Evolutionary conservation across 1,140 invertebrate genomes (phyloP).

Genomic region (Drosophila athabasca): DNA sequence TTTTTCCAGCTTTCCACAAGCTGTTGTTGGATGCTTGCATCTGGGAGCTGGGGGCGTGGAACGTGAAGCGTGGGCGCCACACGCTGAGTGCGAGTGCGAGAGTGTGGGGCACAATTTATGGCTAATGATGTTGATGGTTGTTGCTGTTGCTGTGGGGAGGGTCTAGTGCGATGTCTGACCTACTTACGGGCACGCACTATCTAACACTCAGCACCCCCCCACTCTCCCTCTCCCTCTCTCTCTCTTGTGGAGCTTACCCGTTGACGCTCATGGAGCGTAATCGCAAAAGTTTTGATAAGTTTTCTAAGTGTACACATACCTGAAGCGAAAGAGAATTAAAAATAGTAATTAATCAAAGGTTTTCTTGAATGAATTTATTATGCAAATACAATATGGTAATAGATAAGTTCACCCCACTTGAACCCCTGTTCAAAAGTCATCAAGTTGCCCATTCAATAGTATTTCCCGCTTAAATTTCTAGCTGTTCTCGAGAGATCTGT

Average conservation of each 20-base stretch:
- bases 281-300: constrained; percentile 42
- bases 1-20: constrained; percentile 2
- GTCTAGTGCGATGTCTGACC: constrained; percentile 29
- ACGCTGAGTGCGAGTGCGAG: not conserved
- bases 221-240: not conserved
- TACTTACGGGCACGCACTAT: constrained; percentile 53
- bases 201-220: constrained; percentile 2
- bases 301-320: constrained; percentile 33
- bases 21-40: constrained; percentile 10
- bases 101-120: constrained; percentile 18
- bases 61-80: not conserved
- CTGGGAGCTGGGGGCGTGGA: constrained; percentile 2
- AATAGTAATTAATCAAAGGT: constrained; percentile 11
- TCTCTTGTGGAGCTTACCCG: constrained; percentile 47
- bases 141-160: constrained; percentile 1
- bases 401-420: no score
- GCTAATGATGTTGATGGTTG: constrained; percentile 27
- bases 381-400: no score
- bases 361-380: not conserved
- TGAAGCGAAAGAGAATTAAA: constrained; percentile 35
- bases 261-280: constrained; percentile 28
- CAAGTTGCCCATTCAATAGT: not conserved
- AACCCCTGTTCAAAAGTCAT: not conserved
- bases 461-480: not conserved
- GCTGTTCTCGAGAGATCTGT: not conserved